Evolutionary conservation across 2,113 vertebrate species (phyloP).

Genomic region (Brienomyrus brachyistius): DNA sequence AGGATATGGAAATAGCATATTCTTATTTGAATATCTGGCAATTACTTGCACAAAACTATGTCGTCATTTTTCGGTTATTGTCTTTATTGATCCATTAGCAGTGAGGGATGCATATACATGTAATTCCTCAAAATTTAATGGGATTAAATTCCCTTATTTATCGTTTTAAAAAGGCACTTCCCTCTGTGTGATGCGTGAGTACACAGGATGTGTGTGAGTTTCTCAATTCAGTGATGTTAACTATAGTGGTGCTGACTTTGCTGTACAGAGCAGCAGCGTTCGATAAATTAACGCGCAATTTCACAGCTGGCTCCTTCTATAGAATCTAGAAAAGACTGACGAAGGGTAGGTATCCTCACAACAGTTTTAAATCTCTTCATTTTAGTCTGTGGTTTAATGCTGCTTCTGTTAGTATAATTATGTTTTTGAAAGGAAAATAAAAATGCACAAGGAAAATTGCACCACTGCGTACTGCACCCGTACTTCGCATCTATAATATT

Average conservation of each 20-base stretch:
- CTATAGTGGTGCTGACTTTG: background rate
- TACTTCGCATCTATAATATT: background rate
- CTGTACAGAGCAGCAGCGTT: background rate
- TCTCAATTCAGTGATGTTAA: background rate
- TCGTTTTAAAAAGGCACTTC: background rate
- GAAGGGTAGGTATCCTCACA: background rate
- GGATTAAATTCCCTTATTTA: background rate
- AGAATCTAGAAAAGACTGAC: background rate
- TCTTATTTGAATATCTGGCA: background rate
- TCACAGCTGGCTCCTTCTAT: background rate
- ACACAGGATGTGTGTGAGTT: background rate
- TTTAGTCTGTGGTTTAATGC: background rate
- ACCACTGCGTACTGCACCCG: background rate
- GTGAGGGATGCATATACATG: background rate
- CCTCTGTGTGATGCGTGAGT: background rate
- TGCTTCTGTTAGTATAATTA: background rate
- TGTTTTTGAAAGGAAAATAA: background rate
- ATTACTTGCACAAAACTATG: background rate
- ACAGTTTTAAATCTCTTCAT: background rate
- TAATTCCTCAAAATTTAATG: background rate
- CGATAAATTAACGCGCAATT: background rate
- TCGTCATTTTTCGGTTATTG: background rate
- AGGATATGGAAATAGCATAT: background rate
- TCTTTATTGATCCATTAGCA: background rate
- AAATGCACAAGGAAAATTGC: background rate